Conservation (phyloP, 2,113 vertebrate species). For the Felis catus region DNA sequence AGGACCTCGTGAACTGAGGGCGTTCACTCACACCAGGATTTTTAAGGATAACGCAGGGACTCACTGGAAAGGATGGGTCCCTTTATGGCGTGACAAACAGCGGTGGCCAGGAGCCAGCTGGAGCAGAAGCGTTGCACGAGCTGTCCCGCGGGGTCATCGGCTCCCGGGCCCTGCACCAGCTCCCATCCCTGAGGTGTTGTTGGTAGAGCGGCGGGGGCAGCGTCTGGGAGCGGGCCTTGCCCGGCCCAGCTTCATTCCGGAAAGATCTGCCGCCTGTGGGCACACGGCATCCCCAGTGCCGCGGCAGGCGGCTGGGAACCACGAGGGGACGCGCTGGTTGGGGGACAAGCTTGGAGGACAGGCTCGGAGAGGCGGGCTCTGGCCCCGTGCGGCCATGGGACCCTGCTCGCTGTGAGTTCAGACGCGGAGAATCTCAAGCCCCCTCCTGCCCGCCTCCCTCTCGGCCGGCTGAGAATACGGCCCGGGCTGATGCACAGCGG, state of each 20-base stretch:
- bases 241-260: neutral
- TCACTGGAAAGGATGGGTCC: too few species aligned
- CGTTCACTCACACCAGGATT: neutral
- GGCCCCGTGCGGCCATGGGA: neutral
- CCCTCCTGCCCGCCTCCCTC: too few species aligned
- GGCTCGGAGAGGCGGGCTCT: fast-evolving
- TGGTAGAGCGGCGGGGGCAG: neutral
- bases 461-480: fast-evolving
- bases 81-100: fast-evolving
- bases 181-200: neutral
- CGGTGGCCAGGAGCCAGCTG: neutral
- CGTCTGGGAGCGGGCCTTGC: neutral
- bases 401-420: neutral
- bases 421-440: too few species aligned
- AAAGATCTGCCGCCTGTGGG: neutral
- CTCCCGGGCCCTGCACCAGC: fast-evolving
- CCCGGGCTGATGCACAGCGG: fast-evolving
- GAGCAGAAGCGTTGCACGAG: fast-evolving
- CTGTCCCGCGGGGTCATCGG: neutral
- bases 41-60: neutral
- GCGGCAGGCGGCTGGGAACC: fast-evolving
- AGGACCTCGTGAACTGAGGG: neutral
- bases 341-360: neutral
- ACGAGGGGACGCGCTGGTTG: too few species aligned
- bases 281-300: fast-evolving